Evolutionary conservation across 2,797 vertebrate genomes (phyloP).

Genomic region (Pipistrellus nathusii): DNA sequence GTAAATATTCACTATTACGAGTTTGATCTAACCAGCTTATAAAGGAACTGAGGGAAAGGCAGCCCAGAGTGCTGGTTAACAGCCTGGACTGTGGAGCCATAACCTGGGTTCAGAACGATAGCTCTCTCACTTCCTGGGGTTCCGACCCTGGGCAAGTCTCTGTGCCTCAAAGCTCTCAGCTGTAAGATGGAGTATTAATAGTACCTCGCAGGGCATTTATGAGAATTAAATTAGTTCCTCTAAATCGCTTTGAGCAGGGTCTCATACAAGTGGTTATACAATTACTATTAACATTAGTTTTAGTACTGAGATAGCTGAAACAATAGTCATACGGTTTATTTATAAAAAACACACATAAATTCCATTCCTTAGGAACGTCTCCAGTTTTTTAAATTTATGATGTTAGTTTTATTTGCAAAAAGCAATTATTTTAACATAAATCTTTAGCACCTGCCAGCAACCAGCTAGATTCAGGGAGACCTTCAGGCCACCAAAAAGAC

Average conservation of each 20-base stretch:
- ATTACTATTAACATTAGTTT: background rate
- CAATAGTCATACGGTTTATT: background rate
- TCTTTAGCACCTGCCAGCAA: background rate
- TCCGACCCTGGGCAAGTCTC: background rate
- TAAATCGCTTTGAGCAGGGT: background rate
- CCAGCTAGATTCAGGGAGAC: background rate
- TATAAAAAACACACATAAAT: background rate
- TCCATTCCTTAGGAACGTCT: background rate
- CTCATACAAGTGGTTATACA: no score
- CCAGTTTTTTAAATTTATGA: background rate
- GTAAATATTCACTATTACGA: background rate
- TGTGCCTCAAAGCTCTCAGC: background rate
- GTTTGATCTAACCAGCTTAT: background rate
- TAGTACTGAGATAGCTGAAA: background rate
- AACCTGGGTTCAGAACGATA: accelerated
- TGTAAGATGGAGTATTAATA: background rate
- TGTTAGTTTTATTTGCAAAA: background rate
- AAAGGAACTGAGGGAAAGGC: background rate
- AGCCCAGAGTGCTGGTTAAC: accelerated
- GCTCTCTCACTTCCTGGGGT: background rate
- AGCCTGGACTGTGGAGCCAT: background rate
- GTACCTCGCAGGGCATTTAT: background rate
- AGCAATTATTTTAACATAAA: background rate
- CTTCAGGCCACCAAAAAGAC: background rate
- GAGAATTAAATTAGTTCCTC: background rate